phyloP scores from a whole-genome alignment of 2,888 invertebrate genomes.

The Coronaproctus castanopsis region DNA sequence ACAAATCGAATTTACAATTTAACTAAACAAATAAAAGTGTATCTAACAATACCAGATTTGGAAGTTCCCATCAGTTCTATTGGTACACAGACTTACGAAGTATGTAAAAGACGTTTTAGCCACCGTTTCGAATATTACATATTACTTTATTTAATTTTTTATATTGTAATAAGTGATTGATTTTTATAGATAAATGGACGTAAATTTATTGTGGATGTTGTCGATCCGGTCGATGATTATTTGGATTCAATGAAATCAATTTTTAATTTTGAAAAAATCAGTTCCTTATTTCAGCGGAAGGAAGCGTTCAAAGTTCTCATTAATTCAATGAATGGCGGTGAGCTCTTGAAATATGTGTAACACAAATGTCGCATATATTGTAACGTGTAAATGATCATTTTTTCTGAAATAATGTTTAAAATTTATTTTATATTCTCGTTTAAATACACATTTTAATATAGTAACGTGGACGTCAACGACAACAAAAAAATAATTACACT shows the following conservation, averaged over 20 bases:
- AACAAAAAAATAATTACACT: too few species aligned
- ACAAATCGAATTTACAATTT: slow-evolving; percentile 74
- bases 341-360: too few species aligned
- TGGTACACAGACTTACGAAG: slow-evolving; percentile 42
- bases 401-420: too few species aligned
- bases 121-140: too few species aligned
- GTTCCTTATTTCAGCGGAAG: slow-evolving; percentile 37
- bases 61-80: slow-evolving; percentile 52
- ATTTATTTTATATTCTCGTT: too few species aligned
- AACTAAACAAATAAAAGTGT: slow-evolving; percentile 54
- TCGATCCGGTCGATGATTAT: slow-evolving; percentile 81
- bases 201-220: slow-evolving; percentile 61
- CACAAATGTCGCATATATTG: too few species aligned
- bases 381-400: too few species aligned
- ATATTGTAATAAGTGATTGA: too few species aligned
- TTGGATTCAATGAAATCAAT: slow-evolving; percentile 80
- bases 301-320: slow-evolving; percentile 67
- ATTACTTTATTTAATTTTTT: too few species aligned
- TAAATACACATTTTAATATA: too few species aligned
- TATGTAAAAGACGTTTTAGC: slow-evolving; percentile 25
- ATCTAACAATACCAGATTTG: slow-evolving; percentile 58
- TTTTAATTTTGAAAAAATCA: slow-evolving; percentile 76
- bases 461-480: too few species aligned
- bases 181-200: slow-evolving; percentile 41
- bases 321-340: slow-evolving; percentile 88